Evolutionary conservation across 2,797 vertebrate species (phyloP).

Genomic region (Gallinago stenura): DNA sequence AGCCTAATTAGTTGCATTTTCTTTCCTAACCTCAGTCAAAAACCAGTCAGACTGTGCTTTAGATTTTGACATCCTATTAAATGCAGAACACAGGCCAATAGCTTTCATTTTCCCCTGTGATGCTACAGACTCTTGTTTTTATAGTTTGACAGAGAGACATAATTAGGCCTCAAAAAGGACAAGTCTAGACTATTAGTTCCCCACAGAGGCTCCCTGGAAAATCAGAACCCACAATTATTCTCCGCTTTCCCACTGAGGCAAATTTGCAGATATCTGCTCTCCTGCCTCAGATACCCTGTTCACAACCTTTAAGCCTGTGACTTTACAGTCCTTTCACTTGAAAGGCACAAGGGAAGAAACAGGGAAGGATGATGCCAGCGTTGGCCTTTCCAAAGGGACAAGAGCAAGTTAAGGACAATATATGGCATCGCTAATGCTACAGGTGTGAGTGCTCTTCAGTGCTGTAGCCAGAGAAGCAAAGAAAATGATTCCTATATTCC

Average conservation of each 20-base stretch:
- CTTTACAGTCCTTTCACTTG: neutral
- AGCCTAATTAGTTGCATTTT: constrained; percentile 66
- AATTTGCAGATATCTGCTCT: neutral
- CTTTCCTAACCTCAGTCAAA: constrained; percentile 70
- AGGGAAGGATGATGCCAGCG: neutral
- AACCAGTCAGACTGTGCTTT: constrained; percentile 61
- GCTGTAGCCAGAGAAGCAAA: neutral
- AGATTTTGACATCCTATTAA: constrained; percentile 74
- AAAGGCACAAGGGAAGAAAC: neutral
- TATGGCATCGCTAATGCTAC: neutral
- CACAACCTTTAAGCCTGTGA: constrained; percentile 3
- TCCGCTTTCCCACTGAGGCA: neutral
- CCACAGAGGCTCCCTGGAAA: constrained; percentile 59
- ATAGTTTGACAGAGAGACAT: constrained; percentile 64
- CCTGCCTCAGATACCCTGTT: neutral
- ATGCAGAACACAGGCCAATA: constrained; percentile 64
- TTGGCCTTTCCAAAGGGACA: neutral
- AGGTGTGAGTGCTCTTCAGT: neutral
- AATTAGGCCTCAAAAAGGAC: constrained; percentile 74
- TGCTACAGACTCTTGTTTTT: constrained; percentile 51
- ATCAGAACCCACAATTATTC: constrained; percentile 55
- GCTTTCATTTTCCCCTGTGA: constrained; percentile 71
- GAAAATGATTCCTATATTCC: neutral
- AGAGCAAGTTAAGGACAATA: neutral
- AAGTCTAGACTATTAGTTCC: constrained; percentile 55